Percentiles rank a stretch among this genome's conserved stretches.
phyloP scores from a whole-genome alignment of 2,113 vertebrate genomes.

The Silurus asotus region DNA sequence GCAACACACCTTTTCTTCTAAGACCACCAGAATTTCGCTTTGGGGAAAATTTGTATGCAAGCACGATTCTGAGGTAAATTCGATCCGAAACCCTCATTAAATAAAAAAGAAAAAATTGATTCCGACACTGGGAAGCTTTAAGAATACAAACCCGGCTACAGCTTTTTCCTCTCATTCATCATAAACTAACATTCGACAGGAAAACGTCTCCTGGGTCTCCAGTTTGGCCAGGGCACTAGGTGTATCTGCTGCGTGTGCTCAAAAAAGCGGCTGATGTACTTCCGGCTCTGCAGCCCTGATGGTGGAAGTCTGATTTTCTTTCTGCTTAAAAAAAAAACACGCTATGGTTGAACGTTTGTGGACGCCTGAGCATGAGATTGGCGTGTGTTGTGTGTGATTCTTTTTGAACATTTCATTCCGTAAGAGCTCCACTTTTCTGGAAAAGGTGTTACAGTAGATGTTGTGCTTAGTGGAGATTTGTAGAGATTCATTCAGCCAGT shows the following conservation, averaged over 20 bases:
- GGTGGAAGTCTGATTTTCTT: background rate
- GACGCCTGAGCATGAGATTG: too few species aligned
- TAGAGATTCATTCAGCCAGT: too few species aligned
- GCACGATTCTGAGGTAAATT: background rate
- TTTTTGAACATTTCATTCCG: too few species aligned
- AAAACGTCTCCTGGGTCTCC: background rate
- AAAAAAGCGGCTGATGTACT: slow-evolving; percentile 27
- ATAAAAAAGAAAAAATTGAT: background rate
- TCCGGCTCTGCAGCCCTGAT: slow-evolving; percentile 6
- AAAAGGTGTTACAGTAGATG: too few species aligned
- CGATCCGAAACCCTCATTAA: background rate
- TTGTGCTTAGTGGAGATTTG: too few species aligned
- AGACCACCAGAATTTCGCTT: background rate
- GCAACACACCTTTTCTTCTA: background rate
- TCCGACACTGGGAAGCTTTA: background rate
- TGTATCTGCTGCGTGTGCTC: background rate
- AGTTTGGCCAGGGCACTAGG: background rate
- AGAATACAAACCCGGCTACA: background rate
- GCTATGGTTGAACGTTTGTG: too few species aligned
- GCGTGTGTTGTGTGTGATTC: too few species aligned
- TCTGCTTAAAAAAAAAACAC: too few species aligned
- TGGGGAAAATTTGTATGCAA: background rate
- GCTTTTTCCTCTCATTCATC: background rate
- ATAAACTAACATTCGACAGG: background rate
- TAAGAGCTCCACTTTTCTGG: too few species aligned